A percentile compares a stretch with the other conserved stretches of the same genome.
Conservation (phyloP, 2,113 vertebrate genomes). For the Phalacrocorax pelagicus region DNA sequence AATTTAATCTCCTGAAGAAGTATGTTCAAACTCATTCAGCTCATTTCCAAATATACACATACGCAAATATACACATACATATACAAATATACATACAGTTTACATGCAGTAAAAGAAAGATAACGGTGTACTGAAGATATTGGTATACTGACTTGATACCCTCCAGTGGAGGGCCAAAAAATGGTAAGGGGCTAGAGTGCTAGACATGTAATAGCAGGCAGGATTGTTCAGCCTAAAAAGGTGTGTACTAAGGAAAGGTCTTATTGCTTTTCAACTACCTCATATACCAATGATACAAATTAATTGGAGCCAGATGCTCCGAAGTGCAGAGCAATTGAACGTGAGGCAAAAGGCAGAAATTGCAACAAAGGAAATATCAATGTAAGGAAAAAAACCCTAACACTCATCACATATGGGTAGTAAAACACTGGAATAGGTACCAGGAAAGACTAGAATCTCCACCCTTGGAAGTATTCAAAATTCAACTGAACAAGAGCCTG, state of each 20-base stretch:
- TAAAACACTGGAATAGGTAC: background rate
- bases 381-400: accelerated
- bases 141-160: background rate
- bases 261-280: background rate
- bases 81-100: background rate
- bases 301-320: background rate
- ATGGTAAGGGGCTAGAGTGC: accelerated
- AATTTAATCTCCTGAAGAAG: background rate
- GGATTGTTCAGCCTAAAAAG: background rate
- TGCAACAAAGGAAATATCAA: background rate
- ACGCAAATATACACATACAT: background rate
- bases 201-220: background rate
- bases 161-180: background rate
- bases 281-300: accelerated
- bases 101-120: background rate
- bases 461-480: background rate
- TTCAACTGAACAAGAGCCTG: background rate
- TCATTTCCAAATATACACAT: background rate
- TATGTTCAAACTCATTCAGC: background rate
- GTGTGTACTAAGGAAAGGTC: background rate
- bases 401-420: background rate
- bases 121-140: background rate
- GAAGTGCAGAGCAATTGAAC: background rate
- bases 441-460: background rate
- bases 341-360: background rate